phyloP scores from a whole-genome alignment of 2,888 invertebrate species.

The Petrophora chlorosata region DNA sequence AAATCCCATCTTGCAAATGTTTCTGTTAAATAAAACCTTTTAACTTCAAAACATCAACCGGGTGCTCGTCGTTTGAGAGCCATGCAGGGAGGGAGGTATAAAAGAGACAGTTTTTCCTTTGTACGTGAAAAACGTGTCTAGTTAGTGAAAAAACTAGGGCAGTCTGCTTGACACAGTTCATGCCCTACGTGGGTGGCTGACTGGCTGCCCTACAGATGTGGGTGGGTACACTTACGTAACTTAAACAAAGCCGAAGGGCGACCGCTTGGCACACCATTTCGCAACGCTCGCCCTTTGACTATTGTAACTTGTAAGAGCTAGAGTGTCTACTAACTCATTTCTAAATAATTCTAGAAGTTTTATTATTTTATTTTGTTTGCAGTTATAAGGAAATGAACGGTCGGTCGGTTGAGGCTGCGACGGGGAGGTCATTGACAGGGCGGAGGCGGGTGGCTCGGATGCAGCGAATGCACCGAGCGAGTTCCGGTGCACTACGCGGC shows the following conservation, averaged over 20 bases:
- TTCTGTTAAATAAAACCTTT: no score
- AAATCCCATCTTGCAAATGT: no score
- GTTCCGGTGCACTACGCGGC: conserved; percentile 81
- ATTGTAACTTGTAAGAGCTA: conserved; percentile 47
- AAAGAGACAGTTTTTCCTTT: conserved; percentile 35
- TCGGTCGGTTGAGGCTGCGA: conserved; percentile 43
- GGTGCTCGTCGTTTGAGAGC: not conserved
- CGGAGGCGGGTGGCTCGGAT: conserved; percentile 71
- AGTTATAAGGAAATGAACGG: conserved; percentile 37
- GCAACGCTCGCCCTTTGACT: conserved; percentile 64
- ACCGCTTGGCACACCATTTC: conserved; percentile 70
- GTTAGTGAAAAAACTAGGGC: conserved; percentile 69
- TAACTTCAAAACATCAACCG: conserved; percentile 1
- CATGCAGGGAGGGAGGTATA: conserved; percentile 1
- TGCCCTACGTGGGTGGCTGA: conserved; percentile 69
- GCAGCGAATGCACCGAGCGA: conserved; percentile 79
- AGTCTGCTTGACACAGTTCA: conserved; percentile 74
- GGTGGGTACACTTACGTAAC: conserved; percentile 74
- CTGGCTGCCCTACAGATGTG: conserved; percentile 70
- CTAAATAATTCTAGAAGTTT: conserved; percentile 11
- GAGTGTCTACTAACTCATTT: conserved; percentile 10
- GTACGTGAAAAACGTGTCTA: conserved; percentile 50
- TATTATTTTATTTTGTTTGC: conserved; percentile 26
- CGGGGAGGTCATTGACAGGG: conserved; percentile 79
- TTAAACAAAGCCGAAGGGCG: conserved; percentile 76